These are phyloP conservation scores for Mastigias papua DNA, from an alignment of 30 jellyfish, hydroid and myxozoan species.

Conservation along the genomic window DNA sequence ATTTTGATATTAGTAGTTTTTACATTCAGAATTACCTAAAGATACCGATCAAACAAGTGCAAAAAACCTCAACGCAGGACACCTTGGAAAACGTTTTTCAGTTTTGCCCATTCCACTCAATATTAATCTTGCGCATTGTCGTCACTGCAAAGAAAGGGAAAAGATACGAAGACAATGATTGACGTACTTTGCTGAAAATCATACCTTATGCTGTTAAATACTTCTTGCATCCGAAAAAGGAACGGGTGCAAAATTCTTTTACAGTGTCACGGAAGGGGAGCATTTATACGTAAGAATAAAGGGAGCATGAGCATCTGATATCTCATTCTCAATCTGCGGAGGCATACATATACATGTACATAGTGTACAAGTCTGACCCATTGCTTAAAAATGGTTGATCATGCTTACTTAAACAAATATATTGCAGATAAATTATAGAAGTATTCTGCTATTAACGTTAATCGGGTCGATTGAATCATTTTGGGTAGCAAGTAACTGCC, in stretches of 20 bases:
- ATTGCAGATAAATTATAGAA: constrained; percentile 33
- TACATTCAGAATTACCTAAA: not conserved
- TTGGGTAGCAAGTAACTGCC: constrained; percentile 51
- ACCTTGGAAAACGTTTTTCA: constrained; percentile 31
- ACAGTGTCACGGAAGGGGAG: constrained; percentile 9
- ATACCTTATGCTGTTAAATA: constrained; percentile 32
- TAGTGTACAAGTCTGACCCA: constrained; percentile 13
- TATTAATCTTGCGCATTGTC: constrained; percentile 41
- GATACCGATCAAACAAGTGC: constrained; percentile 18
- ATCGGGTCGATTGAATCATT: constrained; percentile 27
- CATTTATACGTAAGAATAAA: constrained; percentile 39
- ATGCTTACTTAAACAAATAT: constrained; percentile 13
- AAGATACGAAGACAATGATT: constrained; percentile 57
- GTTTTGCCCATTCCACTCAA: constrained; percentile 32
- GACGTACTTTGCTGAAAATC: constrained; percentile 16
- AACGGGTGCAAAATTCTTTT: constrained; percentile 5
- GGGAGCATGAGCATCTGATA: constrained; percentile 38
- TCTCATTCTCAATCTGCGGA: constrained; percentile 15
- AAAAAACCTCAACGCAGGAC: constrained; percentile 13
- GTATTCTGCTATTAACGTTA: constrained; percentile 3
- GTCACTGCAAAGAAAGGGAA: constrained; percentile 20
- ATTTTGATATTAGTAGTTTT: not conserved
- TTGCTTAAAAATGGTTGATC: constrained; percentile 27
- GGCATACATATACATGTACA: too few species aligned
- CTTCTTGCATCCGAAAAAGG: constrained; percentile 25